Conservation (phyloP, 1,140 invertebrate species). For the Saccostrea cuccullata region DNA sequence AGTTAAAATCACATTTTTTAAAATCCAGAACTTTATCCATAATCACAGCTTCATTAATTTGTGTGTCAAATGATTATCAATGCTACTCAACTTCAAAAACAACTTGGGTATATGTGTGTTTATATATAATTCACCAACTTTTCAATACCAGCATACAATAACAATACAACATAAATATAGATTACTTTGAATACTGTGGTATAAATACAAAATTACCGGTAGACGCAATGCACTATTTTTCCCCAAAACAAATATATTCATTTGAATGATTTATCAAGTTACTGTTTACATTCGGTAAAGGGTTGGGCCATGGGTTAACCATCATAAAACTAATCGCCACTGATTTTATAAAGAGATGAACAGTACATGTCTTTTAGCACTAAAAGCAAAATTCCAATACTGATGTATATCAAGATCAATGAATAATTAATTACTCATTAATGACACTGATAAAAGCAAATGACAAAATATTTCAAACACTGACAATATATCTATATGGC, state of each 20-base stretch:
- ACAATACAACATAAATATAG: background rate
- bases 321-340: too few relatives aligned
- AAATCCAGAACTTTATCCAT: background rate
- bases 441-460: background rate
- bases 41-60: background rate
- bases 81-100: background rate
- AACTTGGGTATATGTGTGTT: background rate
- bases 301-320: too few relatives aligned
- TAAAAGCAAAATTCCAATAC: background rate
- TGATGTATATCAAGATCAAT: background rate
- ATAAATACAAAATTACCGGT: background rate
- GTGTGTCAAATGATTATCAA: conserved; percentile 23
- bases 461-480: background rate
- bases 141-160: background rate
- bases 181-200: background rate
- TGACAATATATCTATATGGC: conserved; percentile 1
- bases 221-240: background rate
- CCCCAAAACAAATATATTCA: background rate
- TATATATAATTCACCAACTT: background rate
- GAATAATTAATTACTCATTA: background rate
- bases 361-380: background rate
- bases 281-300: background rate
- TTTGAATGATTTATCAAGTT: background rate
- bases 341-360: background rate
- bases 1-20: background rate